Evolutionary conservation across 92 coral and sea anemone species (phyloP).

Genomic region (Heteractis magnifica): DNA sequence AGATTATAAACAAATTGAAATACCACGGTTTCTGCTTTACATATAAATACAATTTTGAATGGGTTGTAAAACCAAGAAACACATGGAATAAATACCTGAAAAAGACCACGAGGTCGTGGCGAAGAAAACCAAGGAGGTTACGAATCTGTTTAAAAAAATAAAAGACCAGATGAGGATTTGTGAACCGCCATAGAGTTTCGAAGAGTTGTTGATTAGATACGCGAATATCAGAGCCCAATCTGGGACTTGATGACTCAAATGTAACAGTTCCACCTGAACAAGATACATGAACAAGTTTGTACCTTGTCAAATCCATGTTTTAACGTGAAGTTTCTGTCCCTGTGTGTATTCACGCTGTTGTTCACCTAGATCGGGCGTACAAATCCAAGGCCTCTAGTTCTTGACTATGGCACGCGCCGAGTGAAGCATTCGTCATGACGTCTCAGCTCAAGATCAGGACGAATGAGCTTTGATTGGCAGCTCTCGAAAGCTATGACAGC

Average conservation of each 20-base stretch:
- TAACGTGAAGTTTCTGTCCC: background rate
- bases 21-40: background rate
- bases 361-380: conserved; percentile 6
- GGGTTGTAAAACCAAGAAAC: background rate
- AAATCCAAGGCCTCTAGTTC: conserved; percentile 11
- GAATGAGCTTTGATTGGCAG: conserved; percentile 40
- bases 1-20: background rate
- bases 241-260: background rate
- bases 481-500: conserved; percentile 39
- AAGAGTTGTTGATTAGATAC: conserved; percentile 26
- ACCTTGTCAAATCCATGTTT: conserved; percentile 28
- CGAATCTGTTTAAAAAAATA: conserved; percentile 10
- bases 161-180: background rate
- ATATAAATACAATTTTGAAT: background rate
- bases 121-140: background rate
- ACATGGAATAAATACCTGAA: background rate
- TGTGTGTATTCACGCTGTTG: background rate
- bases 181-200: background rate
- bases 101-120: background rate
- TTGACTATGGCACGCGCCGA: conserved; percentile 46
- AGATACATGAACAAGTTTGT: conserved; percentile 1
- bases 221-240: conserved; percentile 1
- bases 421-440: conserved; percentile 44
- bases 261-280: background rate
- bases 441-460: conserved; percentile 12